Percentiles rank a stretch among this genome's conserved stretches.
Evolutionary conservation across 2,113 vertebrate genomes (phyloP).

Genomic region (Prinia subflava): DNA sequence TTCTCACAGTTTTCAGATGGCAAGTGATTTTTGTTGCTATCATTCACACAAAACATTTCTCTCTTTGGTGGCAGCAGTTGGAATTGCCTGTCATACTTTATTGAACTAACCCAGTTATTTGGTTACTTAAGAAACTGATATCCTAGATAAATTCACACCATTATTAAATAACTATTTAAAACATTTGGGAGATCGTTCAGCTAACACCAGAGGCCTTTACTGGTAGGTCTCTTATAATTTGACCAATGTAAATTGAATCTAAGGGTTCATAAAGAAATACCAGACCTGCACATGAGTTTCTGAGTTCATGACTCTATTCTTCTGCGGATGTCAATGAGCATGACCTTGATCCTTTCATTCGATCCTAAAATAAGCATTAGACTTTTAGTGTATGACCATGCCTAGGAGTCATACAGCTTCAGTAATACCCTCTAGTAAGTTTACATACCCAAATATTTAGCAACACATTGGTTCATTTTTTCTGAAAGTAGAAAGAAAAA

Average conservation of each 20-base stretch:
- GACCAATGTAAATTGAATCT: background rate
- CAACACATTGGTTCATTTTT: background rate
- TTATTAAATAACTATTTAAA: background rate
- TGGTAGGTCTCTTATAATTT: background rate
- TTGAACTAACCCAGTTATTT: background rate
- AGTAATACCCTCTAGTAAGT: background rate
- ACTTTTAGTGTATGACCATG: background rate
- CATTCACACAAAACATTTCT: background rate
- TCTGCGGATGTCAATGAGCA: background rate
- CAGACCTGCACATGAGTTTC: background rate
- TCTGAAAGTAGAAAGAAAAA: background rate
- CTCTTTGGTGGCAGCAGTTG: background rate
- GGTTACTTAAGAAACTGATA: background rate
- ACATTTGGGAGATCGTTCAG: background rate
- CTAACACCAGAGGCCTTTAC: background rate
- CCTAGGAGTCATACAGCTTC: background rate
- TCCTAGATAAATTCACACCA: background rate
- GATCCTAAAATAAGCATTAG: background rate
- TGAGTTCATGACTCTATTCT: background rate
- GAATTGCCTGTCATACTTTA: background rate
- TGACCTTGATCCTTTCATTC: background rate
- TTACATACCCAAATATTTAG: background rate
- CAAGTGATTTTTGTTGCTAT: background rate
- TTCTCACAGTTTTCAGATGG: conserved; percentile 15
- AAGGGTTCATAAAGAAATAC: background rate